A percentile compares a stretch with the other conserved stretches of the same genome.
These are phyloP conservation scores for Lottia scabra DNA, from an alignment of 2,888 invertebrate genomes.

Conservation along the genomic window DNA sequence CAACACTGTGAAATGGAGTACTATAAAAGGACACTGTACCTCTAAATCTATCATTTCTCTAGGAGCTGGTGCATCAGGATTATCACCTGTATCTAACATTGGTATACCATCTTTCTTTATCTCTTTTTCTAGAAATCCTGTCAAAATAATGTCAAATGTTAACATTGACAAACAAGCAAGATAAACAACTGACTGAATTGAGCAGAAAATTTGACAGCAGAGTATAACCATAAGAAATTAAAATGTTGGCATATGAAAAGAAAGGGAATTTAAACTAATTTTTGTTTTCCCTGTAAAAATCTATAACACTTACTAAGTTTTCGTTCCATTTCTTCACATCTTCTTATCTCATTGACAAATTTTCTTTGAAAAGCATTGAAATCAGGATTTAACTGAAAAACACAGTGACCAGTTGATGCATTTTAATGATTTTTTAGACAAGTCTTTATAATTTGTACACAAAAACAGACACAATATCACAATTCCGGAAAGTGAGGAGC, in stretches of 20 bases:
- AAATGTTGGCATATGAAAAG: too few species aligned
- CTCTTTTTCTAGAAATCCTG: conserved; percentile 92
- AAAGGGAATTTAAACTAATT: too few species aligned
- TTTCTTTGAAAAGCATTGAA: conserved; percentile 98
- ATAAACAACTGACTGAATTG: too few species aligned
- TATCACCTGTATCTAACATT: conserved; percentile 98
- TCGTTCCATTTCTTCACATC: conserved; percentile 99
- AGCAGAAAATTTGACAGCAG: too few species aligned
- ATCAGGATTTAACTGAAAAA: conserved; percentile 90
- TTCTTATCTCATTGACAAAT: conserved; percentile 97
- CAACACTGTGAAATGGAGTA: too few species aligned
- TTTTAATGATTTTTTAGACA: background rate
- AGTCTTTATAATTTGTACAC: too few species aligned
- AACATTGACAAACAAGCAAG: too few species aligned
- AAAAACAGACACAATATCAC: too few species aligned
- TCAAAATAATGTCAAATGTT: background rate
- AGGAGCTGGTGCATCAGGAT: conserved; percentile 98
- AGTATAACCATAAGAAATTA: too few species aligned
- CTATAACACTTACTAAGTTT: conserved; percentile 78
- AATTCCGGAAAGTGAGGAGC: too few species aligned
- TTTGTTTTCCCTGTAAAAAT: too few species aligned
- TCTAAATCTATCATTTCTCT: conserved; percentile 99
- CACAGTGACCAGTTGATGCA: conserved; percentile 12
- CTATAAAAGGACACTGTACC: conserved; percentile 71
- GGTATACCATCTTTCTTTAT: conserved; percentile 97